Base-by-base conservation (phyloP, 1,140 invertebrate genomes). In the Rhyacophila brunnea region DNA sequence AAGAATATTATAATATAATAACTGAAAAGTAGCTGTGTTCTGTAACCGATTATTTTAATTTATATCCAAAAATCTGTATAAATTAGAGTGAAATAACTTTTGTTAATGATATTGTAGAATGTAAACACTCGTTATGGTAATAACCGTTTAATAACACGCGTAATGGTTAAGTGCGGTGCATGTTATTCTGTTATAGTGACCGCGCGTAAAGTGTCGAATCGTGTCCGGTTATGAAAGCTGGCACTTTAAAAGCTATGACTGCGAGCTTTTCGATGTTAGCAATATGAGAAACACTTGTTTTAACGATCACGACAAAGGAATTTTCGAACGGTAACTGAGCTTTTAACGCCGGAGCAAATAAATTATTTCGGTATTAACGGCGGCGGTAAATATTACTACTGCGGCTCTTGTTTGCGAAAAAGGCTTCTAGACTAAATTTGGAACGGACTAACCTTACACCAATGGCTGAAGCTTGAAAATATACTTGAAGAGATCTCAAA, bases 331-430 rank as follows among this genome's bases (percentile, higher is more conserved):
- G 23, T 28, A 28, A 28, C 6, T 40, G 10, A 2, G 20, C 49
- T 35, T 15, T 52, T 11, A 46, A 46, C 42, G 23, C 23, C 23
- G 9, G 23, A 28, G 42, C 43, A 46, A 54, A 54, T 45, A 17
- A 54, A 54, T 54, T 54, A 54, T 46, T 54, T 46, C 18, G 18
- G 52, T 32, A 35, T 54, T 46, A 19, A 14, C 23, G 15, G 11
- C 15, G 15, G 15, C 23, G 23, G 9, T 28, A 28, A 28, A 28
- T 28, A 28, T 28, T 3, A 28, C 23, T 9, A 28, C 23, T 9
- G 23, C 23, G 3, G 23, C 23, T 28, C 23, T 13, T 40, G 38
- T 40, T 40, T 40, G 38, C 38, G n/a, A 40, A 15, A 40, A 15
- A 40, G 11, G 38, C 38, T 40, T 40, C 15, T 5, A 40, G 38